These are phyloP conservation scores for Glyptemys insculpta DNA, from an alignment of 2,797 vertebrate genomes.

Conservation along the genomic window DNA sequence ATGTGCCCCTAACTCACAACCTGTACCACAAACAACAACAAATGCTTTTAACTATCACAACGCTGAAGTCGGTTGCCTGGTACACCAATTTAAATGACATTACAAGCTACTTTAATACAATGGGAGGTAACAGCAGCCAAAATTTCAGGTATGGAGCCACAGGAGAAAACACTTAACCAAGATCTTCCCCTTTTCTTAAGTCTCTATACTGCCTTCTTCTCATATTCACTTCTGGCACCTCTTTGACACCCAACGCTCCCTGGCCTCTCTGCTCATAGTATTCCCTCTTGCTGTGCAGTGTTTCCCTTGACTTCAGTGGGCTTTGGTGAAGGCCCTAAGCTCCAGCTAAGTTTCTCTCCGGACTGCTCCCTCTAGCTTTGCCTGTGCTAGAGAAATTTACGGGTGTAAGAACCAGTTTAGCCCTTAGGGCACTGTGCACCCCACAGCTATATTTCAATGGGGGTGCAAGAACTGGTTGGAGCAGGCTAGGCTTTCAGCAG, in stretches of 20 bases:
- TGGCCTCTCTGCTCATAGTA: neutral
- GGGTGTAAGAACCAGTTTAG: neutral
- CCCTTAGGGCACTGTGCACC: neutral
- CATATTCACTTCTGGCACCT: neutral
- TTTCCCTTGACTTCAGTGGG: neutral
- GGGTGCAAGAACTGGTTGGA: neutral
- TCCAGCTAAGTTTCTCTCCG: neutral
- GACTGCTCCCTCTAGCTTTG: neutral
- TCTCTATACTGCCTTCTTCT: neutral
- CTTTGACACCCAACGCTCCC: neutral
- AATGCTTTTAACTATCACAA: neutral
- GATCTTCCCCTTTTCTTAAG: neutral
- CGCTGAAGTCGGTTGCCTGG: neutral
- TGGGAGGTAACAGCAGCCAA: neutral
- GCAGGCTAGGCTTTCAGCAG: neutral
- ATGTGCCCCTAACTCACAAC: slow-evolving; percentile 60
- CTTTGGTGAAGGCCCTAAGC: neutral
- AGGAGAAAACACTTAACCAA: neutral
- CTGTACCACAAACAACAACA: neutral
- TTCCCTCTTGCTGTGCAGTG: neutral
- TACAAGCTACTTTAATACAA: neutral
- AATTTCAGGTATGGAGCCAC: neutral
- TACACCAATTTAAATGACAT: neutral
- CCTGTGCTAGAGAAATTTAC: neutral
- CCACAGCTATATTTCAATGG: neutral